Evolutionary conservation across 2,113 vertebrate genomes (phyloP).

Genomic region (Patagioenas fasciata): DNA sequence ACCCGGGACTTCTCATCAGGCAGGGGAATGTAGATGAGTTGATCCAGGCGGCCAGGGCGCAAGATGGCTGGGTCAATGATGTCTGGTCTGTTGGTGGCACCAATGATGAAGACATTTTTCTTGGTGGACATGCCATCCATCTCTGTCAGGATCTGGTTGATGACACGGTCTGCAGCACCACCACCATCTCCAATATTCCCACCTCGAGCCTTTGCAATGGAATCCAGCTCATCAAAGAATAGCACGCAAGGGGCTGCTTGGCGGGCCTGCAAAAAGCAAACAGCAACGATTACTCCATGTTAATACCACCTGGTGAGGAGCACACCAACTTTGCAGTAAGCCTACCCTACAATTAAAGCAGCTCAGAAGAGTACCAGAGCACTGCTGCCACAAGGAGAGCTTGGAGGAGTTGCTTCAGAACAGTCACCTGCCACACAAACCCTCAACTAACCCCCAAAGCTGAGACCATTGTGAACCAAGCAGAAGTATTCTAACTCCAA

Average conservation of each 20-base stretch:
- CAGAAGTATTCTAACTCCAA: neutral
- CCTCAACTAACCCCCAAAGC: neutral
- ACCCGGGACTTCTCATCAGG: constrained; percentile 97
- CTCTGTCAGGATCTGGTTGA: constrained; percentile 98
- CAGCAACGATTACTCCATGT: fast-evolving
- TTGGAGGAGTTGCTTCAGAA: neutral
- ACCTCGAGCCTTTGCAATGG: constrained; percentile 96
- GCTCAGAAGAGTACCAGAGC: neutral
- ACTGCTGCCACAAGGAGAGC: neutral
- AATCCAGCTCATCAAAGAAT: constrained; percentile 98
- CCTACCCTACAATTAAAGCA: neutral
- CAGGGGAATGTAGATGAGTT: constrained; percentile 97
- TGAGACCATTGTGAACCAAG: neutral
- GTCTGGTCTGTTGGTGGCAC: constrained; percentile 97
- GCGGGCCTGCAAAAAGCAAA: constrained; percentile 80
- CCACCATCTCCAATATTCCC: constrained; percentile 95
- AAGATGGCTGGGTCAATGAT: constrained; percentile 98
- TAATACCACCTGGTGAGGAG: fast-evolving
- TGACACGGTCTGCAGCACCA: constrained; percentile 94
- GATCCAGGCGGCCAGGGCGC: constrained; percentile 94
- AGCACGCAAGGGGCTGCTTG: constrained; percentile 96
- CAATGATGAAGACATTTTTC: constrained; percentile 98
- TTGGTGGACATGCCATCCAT: constrained; percentile 99
- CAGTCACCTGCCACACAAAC: neutral
- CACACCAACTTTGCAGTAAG: fast-evolving